Evolutionary conservation across 2,888 invertebrate species (phyloP).

Genomic region (Coelinius sp.): DNA sequence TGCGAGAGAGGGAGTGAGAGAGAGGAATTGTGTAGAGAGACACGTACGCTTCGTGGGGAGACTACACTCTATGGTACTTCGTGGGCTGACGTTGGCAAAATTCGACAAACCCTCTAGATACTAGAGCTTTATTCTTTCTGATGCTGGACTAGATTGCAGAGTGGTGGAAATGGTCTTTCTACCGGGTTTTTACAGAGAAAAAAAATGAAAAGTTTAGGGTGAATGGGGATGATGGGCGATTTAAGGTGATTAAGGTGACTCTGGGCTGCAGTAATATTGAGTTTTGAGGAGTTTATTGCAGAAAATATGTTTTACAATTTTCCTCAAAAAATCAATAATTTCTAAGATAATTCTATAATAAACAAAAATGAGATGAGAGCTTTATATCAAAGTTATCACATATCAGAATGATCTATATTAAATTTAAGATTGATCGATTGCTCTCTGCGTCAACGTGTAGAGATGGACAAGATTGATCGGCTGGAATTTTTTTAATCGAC

Average conservation of each 20-base stretch:
- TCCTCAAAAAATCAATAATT: no score
- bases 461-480: no score
- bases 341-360: no score
- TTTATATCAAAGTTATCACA: no score
- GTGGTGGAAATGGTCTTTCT: slow-evolving; percentile 3
- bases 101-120: slow-evolving; percentile 31
- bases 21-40: neutral
- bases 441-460: no score
- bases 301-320: no score
- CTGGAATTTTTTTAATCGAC: no score
- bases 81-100: slow-evolving; percentile 37
- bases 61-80: slow-evolving; percentile 28
- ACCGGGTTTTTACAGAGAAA: slow-evolving; percentile 28
- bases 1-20: no score
- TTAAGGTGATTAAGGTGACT: neutral
- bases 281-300: neutral
- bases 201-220: slow-evolving; percentile 22
- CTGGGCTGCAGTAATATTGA: no score
- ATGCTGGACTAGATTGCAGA: slow-evolving; percentile 9
- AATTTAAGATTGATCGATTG: no score
- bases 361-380: no score
- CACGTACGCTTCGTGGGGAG: neutral
- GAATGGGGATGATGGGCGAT: neutral
- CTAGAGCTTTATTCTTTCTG: neutral
- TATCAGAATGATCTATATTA: no score